Percentiles rank a stretch among this genome's conserved stretches.
These are phyloP conservation scores for Timandra comae DNA, from an alignment of 2,888 invertebrate species.

Conservation along the genomic window DNA sequence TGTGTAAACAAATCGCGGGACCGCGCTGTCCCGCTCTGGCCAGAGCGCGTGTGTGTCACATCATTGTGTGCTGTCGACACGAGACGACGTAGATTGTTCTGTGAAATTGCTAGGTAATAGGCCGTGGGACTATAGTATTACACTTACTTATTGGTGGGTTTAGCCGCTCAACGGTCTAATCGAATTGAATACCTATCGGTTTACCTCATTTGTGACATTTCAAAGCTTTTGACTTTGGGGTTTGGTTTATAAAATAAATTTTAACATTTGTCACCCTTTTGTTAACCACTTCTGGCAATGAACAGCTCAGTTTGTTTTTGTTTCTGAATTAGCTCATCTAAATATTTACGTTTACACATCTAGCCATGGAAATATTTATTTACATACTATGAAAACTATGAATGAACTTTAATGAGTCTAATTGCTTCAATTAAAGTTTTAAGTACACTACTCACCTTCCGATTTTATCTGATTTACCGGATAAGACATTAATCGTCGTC, in stretches of 20 bases:
- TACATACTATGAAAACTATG: too few relatives aligned
- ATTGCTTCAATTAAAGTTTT: too few relatives aligned
- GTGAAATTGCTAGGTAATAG: conserved; percentile 78
- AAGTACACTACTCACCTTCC: too few relatives aligned
- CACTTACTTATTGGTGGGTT: conserved; percentile 71
- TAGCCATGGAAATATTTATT: too few relatives aligned
- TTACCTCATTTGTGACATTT: conserved; percentile 39
- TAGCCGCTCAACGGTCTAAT: conserved; percentile 64
- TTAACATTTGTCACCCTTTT: too few relatives aligned
- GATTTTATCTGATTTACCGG: too few relatives aligned
- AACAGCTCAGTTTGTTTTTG: too few relatives aligned
- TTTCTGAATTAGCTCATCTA: too few relatives aligned
- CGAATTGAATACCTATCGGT: conserved; percentile 63
- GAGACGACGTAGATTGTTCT: conserved; percentile 71
- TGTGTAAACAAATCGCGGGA: conserved; percentile 72
- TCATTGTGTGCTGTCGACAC: conserved; percentile 65
- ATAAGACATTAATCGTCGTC: too few relatives aligned
- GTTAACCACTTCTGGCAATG: too few relatives aligned
- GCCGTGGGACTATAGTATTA: conserved; percentile 71
- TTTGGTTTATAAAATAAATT: conserved; percentile 3
- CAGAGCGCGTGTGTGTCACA: conserved; percentile 66
- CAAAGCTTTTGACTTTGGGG: conserved; percentile 14
- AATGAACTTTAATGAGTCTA: too few relatives aligned
- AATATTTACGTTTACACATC: too few relatives aligned
- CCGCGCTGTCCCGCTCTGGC: conserved; percentile 41